Base-by-base conservation (phyloP, 1,140 invertebrate genomes). In the Caenorhabditis tropicalis region DNA sequence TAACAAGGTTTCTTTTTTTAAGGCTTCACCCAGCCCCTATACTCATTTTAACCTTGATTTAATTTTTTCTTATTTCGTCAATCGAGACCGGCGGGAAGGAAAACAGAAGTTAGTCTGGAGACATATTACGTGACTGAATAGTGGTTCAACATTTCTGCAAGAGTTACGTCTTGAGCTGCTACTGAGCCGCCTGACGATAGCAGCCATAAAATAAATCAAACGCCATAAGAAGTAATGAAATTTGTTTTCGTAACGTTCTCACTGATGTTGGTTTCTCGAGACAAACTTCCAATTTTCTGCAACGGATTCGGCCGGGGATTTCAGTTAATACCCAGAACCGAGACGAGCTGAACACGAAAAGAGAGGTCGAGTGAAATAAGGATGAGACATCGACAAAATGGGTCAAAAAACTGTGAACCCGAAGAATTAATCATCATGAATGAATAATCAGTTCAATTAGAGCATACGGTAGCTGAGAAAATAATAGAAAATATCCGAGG, bases 201-300 rank as follows among this genome's bases (percentile, higher is more conserved):
- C 58, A 65, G 58, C 58, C 33, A 74, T 74, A 74, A 74, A 74
- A 74, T 74, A 43, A 74, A 74, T 74, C 65, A 74, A 74, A 74
- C 65, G 65, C 65, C 65, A 74, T 74, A 74, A 39, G 19, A 10
- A 74, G 65, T 74, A 74, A 74, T 74, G 36, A 74, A 74, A 74
- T 74, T 74, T 74, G 36, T 74, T 43, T 74, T 74, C 65, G 65
- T 74, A 74, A 74, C 36, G 65, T 74, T 74, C 39, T 43, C 65
- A 74, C 65, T 36, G 65, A 9, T 74, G 36, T 74, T 46, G 65
- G 65, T 43, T 46, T 74, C n/a, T 24, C 12, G 5, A 43, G 19
- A 10, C 36, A 24, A 74, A 74, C 65, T 74, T 74, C 65, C 65
- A 39, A 24, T 74, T 51, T 74, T 74, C 36, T 74, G 36, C 36